These are phyloP conservation scores for Eupithecia dodoneata DNA, from an alignment of 2,888 invertebrate genomes.

Conservation along the genomic window DNA sequence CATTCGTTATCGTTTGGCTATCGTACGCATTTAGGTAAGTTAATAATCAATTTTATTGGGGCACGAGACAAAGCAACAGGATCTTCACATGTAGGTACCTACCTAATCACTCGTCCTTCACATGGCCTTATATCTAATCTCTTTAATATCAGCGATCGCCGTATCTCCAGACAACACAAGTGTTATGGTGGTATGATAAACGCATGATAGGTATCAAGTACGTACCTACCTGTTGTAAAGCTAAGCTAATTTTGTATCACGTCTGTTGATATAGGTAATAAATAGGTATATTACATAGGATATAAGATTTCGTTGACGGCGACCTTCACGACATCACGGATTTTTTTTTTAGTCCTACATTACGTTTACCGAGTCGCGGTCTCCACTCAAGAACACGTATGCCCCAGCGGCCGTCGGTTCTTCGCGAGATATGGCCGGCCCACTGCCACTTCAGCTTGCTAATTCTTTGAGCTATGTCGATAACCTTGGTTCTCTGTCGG, in stretches of 20 bases:
- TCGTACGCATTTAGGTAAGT: background rate
- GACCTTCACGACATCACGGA: too few relatives aligned
- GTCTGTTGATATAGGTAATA: background rate
- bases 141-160: constrained; percentile 21
- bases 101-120: constrained; percentile 11
- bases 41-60: background rate
- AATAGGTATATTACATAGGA: too few relatives aligned
- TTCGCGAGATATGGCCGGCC: too few relatives aligned
- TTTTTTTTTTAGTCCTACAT: too few relatives aligned
- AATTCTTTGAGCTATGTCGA: too few relatives aligned
- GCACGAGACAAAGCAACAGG: background rate
- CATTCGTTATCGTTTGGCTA: background rate
- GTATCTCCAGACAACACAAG: constrained; percentile 34
- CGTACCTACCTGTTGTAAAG: background rate
- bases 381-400: too few relatives aligned
- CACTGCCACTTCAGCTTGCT: too few relatives aligned
- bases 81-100: background rate
- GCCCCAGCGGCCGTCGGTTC: too few relatives aligned
- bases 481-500: too few relatives aligned
- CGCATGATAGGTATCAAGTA: background rate
- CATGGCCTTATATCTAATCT: constrained; percentile 27
- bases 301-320: too few relatives aligned
- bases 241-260: constrained; percentile 10
- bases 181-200: constrained; percentile 27
- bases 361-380: too few relatives aligned